These are phyloP conservation scores for Quadroppia sp. DNA, from an alignment of 2,888 invertebrate genomes.

Conservation along the genomic window DNA sequence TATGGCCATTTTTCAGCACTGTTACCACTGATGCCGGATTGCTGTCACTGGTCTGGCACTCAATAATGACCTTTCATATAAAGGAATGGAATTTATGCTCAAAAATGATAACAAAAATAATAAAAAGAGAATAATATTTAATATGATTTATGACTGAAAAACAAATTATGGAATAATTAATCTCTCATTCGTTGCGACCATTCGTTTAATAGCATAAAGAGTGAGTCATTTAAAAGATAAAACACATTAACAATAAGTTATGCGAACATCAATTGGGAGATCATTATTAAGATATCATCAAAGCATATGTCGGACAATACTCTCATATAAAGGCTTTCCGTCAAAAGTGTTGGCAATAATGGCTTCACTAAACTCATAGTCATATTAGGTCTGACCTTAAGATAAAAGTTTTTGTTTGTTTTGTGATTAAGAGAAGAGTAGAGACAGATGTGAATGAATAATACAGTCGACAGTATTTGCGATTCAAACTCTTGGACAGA, in stretches of 20 bases:
- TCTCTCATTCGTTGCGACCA: no score
- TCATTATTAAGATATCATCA: conserved; percentile 30
- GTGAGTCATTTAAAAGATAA: background rate
- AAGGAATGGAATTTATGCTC: background rate
- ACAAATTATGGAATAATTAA: no score
- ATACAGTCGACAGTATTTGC: no score
- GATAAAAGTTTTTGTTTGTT: no score
- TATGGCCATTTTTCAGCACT: conserved; percentile 33
- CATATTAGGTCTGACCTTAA: no score
- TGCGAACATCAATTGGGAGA: conserved; percentile 5
- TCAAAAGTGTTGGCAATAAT: no score
- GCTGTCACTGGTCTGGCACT: conserved; percentile 40
- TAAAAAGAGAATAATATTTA: background rate
- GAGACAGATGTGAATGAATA: no score
- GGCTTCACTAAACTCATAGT: no score
- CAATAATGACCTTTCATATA: conserved; percentile 37
- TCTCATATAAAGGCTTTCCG: no score
- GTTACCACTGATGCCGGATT: conserved; percentile 37
- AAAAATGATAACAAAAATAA: background rate
- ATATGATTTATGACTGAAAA: no score
- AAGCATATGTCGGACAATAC: background rate
- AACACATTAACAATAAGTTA: conserved; percentile 27
- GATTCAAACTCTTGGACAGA: no score
- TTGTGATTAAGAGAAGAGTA: no score
- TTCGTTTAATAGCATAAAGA: background rate